Base-by-base conservation (phyloP, 2,113 vertebrate genomes). In the Clinocottus analis region DNA sequence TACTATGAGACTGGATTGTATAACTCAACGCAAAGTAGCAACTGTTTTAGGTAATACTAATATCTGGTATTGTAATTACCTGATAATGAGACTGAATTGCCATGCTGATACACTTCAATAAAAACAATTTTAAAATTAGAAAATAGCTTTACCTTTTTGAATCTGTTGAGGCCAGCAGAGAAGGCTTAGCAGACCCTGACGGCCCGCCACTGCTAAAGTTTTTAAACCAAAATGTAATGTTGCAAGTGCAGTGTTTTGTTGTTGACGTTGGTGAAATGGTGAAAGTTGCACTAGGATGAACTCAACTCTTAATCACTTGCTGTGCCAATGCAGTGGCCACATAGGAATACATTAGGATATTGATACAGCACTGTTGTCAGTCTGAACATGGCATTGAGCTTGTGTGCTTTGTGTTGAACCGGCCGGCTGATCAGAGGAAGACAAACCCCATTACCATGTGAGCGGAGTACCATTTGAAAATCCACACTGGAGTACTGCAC, bases 391-490 rank as follows among this genome's bases (percentile, higher is more conserved):
- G 12, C 21, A 60, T 77, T 59, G 35, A 67, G 60, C 39, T 68
- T 25, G 10, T 61, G 29, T 43, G 31, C 21, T 56, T 4, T 65
- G 21, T 39, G 35, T 21, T 60, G 2, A 77, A 77, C 10, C 58
- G 66, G 45, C 59, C 37, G 25, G 59, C 39, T 62, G n/a, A 23
- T 51, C 62, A 81, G 35, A 45, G 29, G 33, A 73, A 69, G 39
- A 75, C 82, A 66, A 69, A 75, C 45, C 45, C 27, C 58, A 72
- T 75, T 65, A 61, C 49, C 49, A 23, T 72, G 31, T 77, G 55
- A 75, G 61, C 9, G 11, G n/a, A 33, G 45, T 41, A 56, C 27
- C 9, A 8, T 84, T 37, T 68, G 17, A 65, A 56, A 47, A 49
- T 51, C 49, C 47, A 39, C 53, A 64, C 12, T 33, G 13, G 63